Base-by-base conservation (phyloP, 2,888 invertebrate genomes). In the Leucophora obtusa region DNA sequence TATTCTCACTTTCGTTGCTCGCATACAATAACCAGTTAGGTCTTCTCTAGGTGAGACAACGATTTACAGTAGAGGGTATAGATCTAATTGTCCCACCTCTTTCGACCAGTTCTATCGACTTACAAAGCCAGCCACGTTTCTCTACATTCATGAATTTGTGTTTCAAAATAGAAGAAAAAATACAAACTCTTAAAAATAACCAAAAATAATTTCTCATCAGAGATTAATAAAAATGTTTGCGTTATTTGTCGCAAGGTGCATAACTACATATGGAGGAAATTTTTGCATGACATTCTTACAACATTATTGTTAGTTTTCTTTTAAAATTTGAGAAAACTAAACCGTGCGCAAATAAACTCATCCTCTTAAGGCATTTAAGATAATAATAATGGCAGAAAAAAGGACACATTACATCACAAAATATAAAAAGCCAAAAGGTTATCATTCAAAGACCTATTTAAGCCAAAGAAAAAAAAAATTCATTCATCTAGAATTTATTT, bases 291-390 rank as follows among this genome's bases (percentile, higher is more conserved):
- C 58, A 72, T 47, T 15, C 17, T 58, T 53, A 8, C n/a, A 3
- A 21, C 14, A 15, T 53, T 38, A 33, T 53, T 56, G 14, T 60
- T 15, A 28, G 3, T 4, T 28, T 35, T 70, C 24, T 15, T 14
- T 14, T 7, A 21, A 10, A 14, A 43, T 43, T 35, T 21, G 15
- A 43, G 10, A 43, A 53, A 77, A 66, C 21, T 71, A 86, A 89
- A 86, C 86, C 87, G 87, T 89, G 89, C 87, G 88, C 87, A 87
- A 87, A 84, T 84, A 83, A 28, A 86, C 87, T 89, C 85, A 88
- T 86, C 84, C 85, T 82, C 84, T 84, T 83, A 84, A 73, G 71
- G 74, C 71, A 82, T 74, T 74, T 75, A 68, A 85, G 86, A 87
- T 86, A 87, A 84, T 84, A 86, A 87, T 86, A 87, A 84, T 84